These are phyloP conservation scores for Pandemis cinnamomeana DNA, from an alignment of 2,888 invertebrate species.

Conservation along the genomic window DNA sequence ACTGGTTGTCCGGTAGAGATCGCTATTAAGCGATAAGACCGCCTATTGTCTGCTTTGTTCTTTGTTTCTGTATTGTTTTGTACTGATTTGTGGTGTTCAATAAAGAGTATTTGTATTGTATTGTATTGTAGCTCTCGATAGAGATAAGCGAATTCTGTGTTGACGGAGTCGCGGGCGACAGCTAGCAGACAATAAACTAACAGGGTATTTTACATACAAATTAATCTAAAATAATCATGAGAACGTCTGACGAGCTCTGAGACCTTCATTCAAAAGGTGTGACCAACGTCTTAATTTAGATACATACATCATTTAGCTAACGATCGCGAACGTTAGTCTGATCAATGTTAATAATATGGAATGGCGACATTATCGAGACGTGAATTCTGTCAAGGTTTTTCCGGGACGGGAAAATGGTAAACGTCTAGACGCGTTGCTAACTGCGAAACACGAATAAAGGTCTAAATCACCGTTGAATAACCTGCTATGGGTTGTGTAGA, in stretches of 20 bases:
- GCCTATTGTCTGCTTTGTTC: too few species aligned
- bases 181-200: background rate
- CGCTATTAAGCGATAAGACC: too few species aligned
- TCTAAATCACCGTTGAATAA: too few species aligned
- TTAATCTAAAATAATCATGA: background rate
- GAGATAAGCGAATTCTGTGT: too few species aligned
- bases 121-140: too few species aligned
- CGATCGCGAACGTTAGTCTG: slow-evolving; percentile 18
- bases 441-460: background rate
- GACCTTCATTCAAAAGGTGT: slow-evolving; percentile 14
- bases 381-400: slow-evolving; percentile 8
- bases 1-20: too few species aligned
- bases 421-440: background rate
- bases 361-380: slow-evolving; percentile 8
- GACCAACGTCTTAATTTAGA: slow-evolving; percentile 11
- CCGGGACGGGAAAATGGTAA: slow-evolving; percentile 11
- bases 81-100: too few species aligned
- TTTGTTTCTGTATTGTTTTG: too few species aligned
- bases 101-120: too few species aligned
- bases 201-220: slow-evolving; percentile 9
- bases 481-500: too few species aligned
- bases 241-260: background rate
- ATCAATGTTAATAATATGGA: slow-evolving; percentile 9
- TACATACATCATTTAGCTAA: slow-evolving; percentile 17
- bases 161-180: too few species aligned